Conservation (phyloP, 2,797 vertebrate genomes). For the Limosa lapponica region DNA sequence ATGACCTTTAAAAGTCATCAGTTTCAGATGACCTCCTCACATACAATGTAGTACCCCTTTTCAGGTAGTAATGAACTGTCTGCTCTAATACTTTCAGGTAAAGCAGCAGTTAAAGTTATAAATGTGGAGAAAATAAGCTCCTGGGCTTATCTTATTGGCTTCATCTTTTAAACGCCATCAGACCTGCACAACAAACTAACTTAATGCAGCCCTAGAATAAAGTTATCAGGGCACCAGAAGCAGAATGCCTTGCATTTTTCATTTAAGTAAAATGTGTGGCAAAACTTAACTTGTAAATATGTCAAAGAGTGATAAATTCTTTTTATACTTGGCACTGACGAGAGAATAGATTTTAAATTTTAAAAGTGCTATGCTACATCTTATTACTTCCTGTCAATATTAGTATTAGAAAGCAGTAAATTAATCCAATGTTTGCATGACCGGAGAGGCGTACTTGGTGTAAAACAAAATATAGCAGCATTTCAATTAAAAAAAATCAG, state of each 20-base stretch:
- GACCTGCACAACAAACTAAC: background rate
- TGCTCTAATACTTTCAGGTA: slow-evolving; percentile 37
- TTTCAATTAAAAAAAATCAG: background rate
- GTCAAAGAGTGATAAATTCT: background rate
- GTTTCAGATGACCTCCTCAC: slow-evolving; percentile 51
- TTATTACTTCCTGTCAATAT: background rate
- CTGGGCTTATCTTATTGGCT: slow-evolving; percentile 13
- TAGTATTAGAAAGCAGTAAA: background rate
- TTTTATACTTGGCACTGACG: background rate
- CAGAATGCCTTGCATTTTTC: background rate
- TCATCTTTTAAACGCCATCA: slow-evolving; percentile 12
- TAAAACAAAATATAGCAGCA: background rate
- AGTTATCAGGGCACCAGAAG: background rate
- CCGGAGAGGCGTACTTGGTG: background rate
- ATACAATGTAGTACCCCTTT: background rate
- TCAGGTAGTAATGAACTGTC: slow-evolving; percentile 53
- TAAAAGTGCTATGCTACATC: background rate
- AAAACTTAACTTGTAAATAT: background rate
- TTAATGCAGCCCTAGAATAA: background rate
- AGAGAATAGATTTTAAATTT: background rate
- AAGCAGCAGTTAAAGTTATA: slow-evolving; percentile 16
- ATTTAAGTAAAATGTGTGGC: background rate
- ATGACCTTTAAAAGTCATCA: slow-evolving; percentile 60
- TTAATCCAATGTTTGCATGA: background rate
- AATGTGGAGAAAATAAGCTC: slow-evolving; percentile 45